Conservation (phyloP, 2,797 vertebrate genomes). For the Gallinago stenura region DNA sequence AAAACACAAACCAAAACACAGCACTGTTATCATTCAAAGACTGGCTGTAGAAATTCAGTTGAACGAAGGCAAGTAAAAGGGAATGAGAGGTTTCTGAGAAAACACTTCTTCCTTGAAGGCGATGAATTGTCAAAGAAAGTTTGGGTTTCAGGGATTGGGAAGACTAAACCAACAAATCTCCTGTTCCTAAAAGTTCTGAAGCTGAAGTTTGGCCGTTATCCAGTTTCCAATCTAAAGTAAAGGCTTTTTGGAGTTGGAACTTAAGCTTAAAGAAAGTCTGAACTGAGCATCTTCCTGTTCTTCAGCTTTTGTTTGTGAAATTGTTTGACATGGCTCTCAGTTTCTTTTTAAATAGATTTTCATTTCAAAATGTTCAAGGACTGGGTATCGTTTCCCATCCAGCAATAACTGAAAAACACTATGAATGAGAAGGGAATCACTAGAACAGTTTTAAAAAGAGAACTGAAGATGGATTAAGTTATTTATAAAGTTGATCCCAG, state of each 20-base stretch:
- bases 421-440: neutral
- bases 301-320: neutral
- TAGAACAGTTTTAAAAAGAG: neutral
- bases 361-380: neutral
- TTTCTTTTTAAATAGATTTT: neutral
- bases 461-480: neutral
- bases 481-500: neutral
- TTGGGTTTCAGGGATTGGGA: neutral
- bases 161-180: neutral
- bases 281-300: neutral
- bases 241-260: neutral
- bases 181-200: neutral
- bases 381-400: neutral
- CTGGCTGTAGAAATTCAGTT: neutral
- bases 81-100: neutral
- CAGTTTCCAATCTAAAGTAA: neutral
- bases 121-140: neutral
- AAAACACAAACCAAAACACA: neutral
- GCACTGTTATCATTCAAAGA: fast-evolving
- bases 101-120: neutral
- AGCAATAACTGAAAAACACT: neutral
- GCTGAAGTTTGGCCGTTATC: neutral
- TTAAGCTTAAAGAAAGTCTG: neutral
- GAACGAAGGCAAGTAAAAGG: neutral
- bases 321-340: neutral